Evolutionary conservation across 2,888 invertebrate genomes (phyloP), one percentile per base, ranked within the genome.

Genomic region (Melipona bicolor): DNA sequence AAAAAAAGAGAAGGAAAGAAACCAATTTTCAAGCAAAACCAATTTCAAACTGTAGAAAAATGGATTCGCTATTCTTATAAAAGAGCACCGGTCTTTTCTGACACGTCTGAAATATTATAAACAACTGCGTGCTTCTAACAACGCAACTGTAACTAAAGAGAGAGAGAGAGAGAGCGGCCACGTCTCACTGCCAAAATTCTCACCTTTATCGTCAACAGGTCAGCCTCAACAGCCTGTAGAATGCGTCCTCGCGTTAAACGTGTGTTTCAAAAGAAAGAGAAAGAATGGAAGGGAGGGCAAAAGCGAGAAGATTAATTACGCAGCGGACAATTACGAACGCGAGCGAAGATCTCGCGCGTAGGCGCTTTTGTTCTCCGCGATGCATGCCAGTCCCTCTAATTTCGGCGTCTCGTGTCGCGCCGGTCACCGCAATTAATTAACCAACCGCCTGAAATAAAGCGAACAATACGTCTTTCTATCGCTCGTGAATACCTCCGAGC

Each of bases 321-420:
- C 5, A 52, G 49, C 24, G 69, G n/a, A 80, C 74, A 67, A 65
- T 72, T 24, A 59, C 75, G 72, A 75, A 80, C 49, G 72, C 68
- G 67, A 75, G 72, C 81, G 77, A 72, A 67, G 77, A 27, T 50
- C 50, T 68, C 56, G 15, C 81, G 81, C 81, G 81, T 74, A 64
- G 74, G 64, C 65, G 82, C 81, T 67, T 82, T 82, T 82, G 81
- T 82, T 75, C 75, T 61, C 75, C 67, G 6, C 82, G 81, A 11
- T 62, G 50, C 36, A 69, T 36, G 69, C 76, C 73, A 74, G 69
- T 70, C 9, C 43, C 67, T 68, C 61, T 72, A 76, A 80, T 80
- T 76, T 76, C 56, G 76, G 70, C 75, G 43, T 75, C 61, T 32
- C 36, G 56, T 50, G 64, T 56, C 69, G 49, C 4, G 50, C 24